phyloP scores from a whole-genome alignment of 2,113 vertebrate species.

The Anhinga anhinga region DNA sequence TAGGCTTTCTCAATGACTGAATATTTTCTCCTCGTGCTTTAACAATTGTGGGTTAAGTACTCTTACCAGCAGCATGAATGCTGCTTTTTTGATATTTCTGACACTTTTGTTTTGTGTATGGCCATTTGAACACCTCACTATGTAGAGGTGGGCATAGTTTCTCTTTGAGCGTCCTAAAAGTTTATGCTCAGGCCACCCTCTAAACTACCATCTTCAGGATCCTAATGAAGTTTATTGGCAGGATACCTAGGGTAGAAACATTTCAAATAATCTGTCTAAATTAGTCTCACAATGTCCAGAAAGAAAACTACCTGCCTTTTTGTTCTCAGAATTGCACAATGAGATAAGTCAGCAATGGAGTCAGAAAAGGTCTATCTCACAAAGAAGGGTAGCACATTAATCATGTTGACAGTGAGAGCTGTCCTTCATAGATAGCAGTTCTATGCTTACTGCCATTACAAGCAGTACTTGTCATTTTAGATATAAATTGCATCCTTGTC shows the following conservation, averaged over 20 bases:
- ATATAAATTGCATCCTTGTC: not conserved
- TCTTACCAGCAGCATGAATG: not conserved
- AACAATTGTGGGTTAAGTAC: not conserved
- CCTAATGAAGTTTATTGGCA: not conserved
- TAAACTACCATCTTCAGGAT: not conserved
- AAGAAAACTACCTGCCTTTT: not conserved
- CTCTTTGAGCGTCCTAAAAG: not conserved
- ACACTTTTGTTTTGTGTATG: not conserved
- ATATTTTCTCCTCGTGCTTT: not conserved
- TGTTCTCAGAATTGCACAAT: not conserved
- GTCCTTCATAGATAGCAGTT: not conserved
- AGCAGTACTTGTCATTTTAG: not conserved
- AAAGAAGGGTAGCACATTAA: not conserved
- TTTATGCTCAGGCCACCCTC: not conserved
- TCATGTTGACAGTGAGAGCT: slow-evolving; percentile 12
- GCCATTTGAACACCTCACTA: not conserved
- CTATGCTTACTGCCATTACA: not conserved
- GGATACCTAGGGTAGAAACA: not conserved
- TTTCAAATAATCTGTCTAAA: not conserved
- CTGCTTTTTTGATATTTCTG: not conserved
- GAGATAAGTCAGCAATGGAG: not conserved
- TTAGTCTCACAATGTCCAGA: not conserved
- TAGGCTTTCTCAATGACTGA: not conserved
- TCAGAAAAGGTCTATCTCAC: slow-evolving; percentile 8
- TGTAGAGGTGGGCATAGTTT: not conserved